Base-by-base conservation (phyloP, 2,888 invertebrate species). In the Bibio marci region DNA sequence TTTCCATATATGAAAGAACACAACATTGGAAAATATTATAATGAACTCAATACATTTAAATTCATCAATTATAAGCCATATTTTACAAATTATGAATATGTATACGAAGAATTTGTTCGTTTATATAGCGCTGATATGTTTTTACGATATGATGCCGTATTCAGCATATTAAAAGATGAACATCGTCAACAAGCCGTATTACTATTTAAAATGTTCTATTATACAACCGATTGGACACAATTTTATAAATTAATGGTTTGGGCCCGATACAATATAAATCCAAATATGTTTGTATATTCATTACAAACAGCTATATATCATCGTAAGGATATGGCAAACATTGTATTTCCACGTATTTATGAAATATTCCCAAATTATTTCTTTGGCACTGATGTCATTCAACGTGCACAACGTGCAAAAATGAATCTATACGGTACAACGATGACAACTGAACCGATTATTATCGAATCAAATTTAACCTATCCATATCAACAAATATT, bases 171-270 rank as follows among this genome's bases (percentile, higher is more conserved):
- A 10, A 45, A 56, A 38, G 49, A 54, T 13, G 50, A 53, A 1
- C 52, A 53, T 18, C 55, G 58, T 35, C 47, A 49, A 30, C 74
- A 82, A 52, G 74, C 71, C 10, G 53, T 67, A 4, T 69, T 71
- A 6, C 57, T 82, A 17, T 73, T 73, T 55, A 69, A 75, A 47
- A 57, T 78, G 13, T 65, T 85, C 44, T 69, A 68, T 58, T 73
- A 70, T 42, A 77, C 80, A 46, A 78, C 77, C 57, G 75, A 80
- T 54, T 81, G 71, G 58, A 68, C 73, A n/a, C 75, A 76, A 14
- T 80, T 83, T 65, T 70, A 73, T 56, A 71, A 73, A 49, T 73
- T 73, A 3, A 78, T 76, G 35, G 70, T 72, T 36, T 79, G 75
- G 68, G 68, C 78, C 11, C 74, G 80, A 36, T 62, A 70, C 40